These are phyloP conservation scores for Percopsis omiscomaycus DNA, from an alignment of 2,797 vertebrate species.

Conservation along the genomic window DNA sequence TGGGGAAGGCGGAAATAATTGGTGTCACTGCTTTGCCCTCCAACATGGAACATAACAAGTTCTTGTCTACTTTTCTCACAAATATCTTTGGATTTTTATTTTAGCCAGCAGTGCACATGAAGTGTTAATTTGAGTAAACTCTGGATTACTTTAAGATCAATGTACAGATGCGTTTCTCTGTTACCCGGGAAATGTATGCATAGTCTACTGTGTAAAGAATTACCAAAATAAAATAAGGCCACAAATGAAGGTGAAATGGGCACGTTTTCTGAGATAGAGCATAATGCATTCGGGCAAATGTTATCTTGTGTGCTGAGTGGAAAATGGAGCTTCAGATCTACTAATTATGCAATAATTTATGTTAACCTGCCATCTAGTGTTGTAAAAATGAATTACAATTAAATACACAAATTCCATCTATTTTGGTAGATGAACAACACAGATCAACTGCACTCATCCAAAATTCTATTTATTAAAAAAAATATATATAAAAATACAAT, in stretches of 20 bases:
- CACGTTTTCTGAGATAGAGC: neutral
- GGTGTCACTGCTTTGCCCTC: conserved; percentile 1
- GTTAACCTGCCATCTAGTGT: conserved; percentile 62
- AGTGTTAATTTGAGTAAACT: too few species aligned
- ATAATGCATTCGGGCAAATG: too few species aligned
- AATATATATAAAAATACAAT: conserved; percentile 52
- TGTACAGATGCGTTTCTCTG: too few species aligned
- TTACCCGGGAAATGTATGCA: too few species aligned
- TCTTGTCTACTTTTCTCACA: too few species aligned
- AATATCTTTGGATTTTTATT: too few species aligned
- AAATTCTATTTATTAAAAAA: conserved; percentile 61
- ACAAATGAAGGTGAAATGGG: too few species aligned
- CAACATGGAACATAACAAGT: neutral
- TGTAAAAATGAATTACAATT: conserved; percentile 65
- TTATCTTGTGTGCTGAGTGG: neutral
- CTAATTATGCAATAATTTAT: conserved; percentile 19
- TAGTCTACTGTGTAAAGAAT: too few species aligned
- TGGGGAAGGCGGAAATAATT: neutral
- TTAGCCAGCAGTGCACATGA: too few species aligned
- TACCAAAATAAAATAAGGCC: too few species aligned
- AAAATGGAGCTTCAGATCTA: neutral
- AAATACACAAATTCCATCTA: conserved; percentile 7
- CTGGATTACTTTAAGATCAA: too few species aligned
- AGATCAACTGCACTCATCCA: conserved; percentile 1
- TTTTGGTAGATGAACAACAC: conserved; percentile 12